Conservation (phyloP, 2,113 vertebrate genomes). For the Otocyon megalotis region DNA sequence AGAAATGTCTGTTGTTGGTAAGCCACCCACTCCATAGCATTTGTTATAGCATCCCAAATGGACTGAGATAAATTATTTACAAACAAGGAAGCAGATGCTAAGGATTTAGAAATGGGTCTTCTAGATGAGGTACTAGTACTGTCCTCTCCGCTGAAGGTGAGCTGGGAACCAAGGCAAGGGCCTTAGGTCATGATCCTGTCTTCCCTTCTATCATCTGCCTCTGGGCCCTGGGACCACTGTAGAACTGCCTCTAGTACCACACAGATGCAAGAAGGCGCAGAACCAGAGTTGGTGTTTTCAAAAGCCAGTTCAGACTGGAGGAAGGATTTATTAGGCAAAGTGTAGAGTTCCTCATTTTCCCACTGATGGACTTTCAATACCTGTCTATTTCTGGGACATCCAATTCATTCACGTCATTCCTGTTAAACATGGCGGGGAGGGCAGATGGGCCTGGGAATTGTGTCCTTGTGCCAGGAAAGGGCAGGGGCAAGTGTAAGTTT, state of each 20-base stretch:
- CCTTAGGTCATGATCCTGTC: neutral
- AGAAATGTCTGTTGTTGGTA: neutral
- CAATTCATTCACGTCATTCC: conserved; percentile 18
- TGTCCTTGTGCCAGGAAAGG: conserved; percentile 68
- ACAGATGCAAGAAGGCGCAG: conserved; percentile 1
- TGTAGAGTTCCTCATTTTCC: conserved; percentile 70
- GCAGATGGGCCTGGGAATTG: conserved; percentile 66
- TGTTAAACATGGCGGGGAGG: neutral
- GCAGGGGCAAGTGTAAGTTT: conserved; percentile 60
- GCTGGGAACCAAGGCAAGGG: neutral
- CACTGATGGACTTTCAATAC: conserved; percentile 63
- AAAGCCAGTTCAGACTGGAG: neutral
- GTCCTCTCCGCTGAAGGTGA: neutral
- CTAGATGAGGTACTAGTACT: neutral
- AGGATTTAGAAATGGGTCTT: neutral
- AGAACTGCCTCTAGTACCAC: conserved; percentile 22
- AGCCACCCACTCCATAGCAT: neutral
- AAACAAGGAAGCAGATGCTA: neutral
- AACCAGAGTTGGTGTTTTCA: neutral
- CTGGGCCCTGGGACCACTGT: neutral
- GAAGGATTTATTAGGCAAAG: conserved; percentile 71
- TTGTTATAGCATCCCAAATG: neutral
- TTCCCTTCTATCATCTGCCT: neutral
- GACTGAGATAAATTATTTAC: neutral
- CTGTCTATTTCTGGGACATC: conserved; percentile 62